These are phyloP conservation scores for Daubentonia madagascariensis DNA, from an alignment of 2,113 vertebrate species.

Conservation along the genomic window DNA sequence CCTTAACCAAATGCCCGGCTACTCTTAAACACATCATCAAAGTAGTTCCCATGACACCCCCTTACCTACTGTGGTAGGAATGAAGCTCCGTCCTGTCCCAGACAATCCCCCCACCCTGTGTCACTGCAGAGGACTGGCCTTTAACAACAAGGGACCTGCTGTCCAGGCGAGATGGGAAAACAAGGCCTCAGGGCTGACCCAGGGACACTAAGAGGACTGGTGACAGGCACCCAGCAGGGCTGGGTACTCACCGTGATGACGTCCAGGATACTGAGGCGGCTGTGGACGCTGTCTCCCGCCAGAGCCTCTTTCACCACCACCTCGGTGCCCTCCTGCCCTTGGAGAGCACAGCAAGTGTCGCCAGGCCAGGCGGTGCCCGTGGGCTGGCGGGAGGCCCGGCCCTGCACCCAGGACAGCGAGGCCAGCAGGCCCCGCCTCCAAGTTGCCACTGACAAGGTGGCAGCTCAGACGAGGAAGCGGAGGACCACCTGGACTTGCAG, in stretches of 20 bases:
- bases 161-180: not conserved
- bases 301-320: slow-evolving; percentile 93
- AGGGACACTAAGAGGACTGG: not conserved
- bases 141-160: not conserved
- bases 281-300: slow-evolving; percentile 95
- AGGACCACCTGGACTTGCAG: not conserved
- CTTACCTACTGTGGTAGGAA: too few species aligned
- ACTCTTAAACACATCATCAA: not conserved
- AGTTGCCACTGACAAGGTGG: not conserved
- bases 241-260: slow-evolving; percentile 90
- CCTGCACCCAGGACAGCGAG: accelerated
- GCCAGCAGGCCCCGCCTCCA: not conserved
- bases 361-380: not conserved
- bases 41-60: not conserved
- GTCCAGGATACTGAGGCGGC: slow-evolving; percentile 95
- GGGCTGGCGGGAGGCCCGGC: accelerated
- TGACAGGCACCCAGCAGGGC: too few species aligned
- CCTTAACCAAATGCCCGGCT: not conserved
- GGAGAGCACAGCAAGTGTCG: not conserved
- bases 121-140: not conserved
- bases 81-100: not conserved
- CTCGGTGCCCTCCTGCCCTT: slow-evolving; percentile 90
- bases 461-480: not conserved
- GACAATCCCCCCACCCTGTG: not conserved
- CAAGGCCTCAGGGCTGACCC: not conserved